phyloP scores from a whole-genome alignment of 2,113 vertebrate genomes.

The Vulpes vulpes region DNA sequence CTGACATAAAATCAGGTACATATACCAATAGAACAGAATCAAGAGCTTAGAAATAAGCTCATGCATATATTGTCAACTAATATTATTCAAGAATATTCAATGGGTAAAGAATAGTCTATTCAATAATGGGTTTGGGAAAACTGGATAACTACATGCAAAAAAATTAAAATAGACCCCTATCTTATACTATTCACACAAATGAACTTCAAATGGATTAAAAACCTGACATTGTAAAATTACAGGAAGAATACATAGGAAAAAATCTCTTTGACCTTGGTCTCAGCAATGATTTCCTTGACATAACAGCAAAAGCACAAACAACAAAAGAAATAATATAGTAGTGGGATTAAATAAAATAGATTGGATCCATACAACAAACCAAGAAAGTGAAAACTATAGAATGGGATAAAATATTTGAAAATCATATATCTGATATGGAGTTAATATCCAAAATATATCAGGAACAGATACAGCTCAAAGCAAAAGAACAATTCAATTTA shows the following conservation, averaged over 20 bases:
- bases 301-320: background rate
- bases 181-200: background rate
- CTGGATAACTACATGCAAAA: background rate
- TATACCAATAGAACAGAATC: background rate
- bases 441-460: background rate
- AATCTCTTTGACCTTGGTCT: background rate
- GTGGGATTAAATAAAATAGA: background rate
- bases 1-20: background rate
- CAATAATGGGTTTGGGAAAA: background rate
- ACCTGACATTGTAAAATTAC: background rate
- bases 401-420: background rate
- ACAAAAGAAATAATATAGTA: background rate
- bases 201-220: background rate
- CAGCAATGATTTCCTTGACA: background rate
- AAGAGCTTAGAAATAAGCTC: background rate
- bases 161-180: background rate
- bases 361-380: background rate
- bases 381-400: background rate
- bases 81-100: background rate
- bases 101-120: background rate
- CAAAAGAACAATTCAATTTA: background rate
- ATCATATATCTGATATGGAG: background rate
- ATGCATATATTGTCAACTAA: background rate
- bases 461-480: background rate
- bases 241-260: background rate